phyloP scores from a whole-genome alignment of 2,888 invertebrate species.

The Muschampia plurimacula region DNA sequence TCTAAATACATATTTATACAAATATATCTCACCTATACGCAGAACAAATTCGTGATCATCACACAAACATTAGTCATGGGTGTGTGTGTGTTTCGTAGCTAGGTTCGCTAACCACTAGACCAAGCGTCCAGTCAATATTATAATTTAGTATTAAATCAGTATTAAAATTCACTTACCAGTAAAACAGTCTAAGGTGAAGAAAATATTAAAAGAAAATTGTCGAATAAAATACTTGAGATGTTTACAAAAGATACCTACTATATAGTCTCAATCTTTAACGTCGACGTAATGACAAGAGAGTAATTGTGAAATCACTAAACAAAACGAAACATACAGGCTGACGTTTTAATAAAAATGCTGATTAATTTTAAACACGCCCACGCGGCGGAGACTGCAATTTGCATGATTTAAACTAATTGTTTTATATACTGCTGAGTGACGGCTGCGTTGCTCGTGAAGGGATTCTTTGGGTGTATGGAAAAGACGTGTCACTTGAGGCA shows the following conservation, averaged over 20 bases:
- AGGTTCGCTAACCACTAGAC: no score
- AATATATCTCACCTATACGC: no score
- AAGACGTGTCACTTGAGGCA: no score
- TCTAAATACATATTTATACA: no score
- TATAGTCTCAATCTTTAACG: not conserved
- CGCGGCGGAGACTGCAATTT: conserved; percentile 14
- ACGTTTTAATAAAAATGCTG: conserved; percentile 36
- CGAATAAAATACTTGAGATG: conserved; percentile 1
- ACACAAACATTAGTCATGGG: no score
- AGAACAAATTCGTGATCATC: no score
- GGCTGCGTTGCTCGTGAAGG: not conserved
- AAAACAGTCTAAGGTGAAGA: not conserved
- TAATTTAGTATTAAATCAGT: no score
- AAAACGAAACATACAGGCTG: conserved; percentile 17
- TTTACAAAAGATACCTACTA: not conserved
- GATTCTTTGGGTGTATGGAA: not conserved
- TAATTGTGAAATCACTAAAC: conserved; percentile 29
- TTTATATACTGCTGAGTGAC: conserved; percentile 10
- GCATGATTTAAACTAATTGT: conserved; percentile 26
- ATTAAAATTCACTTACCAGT: not conserved
- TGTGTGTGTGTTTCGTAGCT: no score
- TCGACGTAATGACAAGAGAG: conserved; percentile 11
- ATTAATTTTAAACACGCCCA: conserved; percentile 24
- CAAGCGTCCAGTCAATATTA: no score
- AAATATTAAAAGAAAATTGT: conserved; percentile 7